Percentiles rank a stretch among this genome's conserved stretches.
Evolutionary conservation across 2,888 invertebrate genomes (phyloP).

Genomic region (Agrenia bidenticulata): DNA sequence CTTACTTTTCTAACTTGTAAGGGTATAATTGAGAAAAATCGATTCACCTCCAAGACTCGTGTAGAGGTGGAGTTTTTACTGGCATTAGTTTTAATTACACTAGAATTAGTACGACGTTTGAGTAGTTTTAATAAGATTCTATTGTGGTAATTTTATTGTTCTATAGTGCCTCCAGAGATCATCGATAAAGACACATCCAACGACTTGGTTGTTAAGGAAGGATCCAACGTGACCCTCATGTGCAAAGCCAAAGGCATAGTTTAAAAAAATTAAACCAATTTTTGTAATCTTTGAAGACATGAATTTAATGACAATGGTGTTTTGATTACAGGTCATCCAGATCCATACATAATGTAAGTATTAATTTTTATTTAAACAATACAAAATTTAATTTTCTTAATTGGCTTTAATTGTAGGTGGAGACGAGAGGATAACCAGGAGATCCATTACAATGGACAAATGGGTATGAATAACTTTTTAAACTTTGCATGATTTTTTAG

Average conservation of each 20-base stretch:
- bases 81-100: too few species aligned
- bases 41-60: too few species aligned
- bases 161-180: conserved; percentile 84
- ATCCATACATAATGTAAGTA: conserved; percentile 80
- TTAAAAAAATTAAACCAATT: too few species aligned
- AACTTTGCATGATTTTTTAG: too few species aligned
- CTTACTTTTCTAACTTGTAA: too few species aligned
- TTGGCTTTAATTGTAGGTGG: conserved; percentile 60
- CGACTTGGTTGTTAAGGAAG: conserved; percentile 88
- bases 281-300: too few species aligned
- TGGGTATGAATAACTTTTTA: conserved; percentile 69
- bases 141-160: conserved; percentile 19
- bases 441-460: conserved; percentile 83
- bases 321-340: conserved; percentile 64
- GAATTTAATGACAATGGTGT: background rate
- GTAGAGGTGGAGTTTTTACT: too few species aligned
- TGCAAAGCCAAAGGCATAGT: conserved; percentile 87
- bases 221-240: conserved; percentile 80
- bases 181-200: conserved; percentile 85
- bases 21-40: too few species aligned
- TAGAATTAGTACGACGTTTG: too few species aligned
- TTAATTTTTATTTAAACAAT: background rate
- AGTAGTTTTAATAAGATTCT: background rate
- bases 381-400: background rate
- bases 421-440: conserved; percentile 83